Conservation (phyloP, 1,140 invertebrate genomes). For the Papilio xuthus region DNA sequence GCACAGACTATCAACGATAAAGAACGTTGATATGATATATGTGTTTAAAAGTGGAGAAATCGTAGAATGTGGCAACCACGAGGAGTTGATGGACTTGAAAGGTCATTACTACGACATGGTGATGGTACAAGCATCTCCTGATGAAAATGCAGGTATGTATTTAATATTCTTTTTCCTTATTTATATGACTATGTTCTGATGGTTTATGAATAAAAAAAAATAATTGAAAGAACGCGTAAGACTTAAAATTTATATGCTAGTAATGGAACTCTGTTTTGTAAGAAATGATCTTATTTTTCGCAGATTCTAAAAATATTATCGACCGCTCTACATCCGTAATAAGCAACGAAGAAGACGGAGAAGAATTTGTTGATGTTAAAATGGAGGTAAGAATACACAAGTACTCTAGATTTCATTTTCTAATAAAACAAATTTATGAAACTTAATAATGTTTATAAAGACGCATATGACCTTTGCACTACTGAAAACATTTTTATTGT, state of each 20-base stretch:
- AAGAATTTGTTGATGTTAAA: conserved; percentile 31
- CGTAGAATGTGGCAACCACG: conserved; percentile 87
- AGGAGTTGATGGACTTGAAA: conserved; percentile 85
- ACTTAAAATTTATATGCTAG: neutral
- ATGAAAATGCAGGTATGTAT: conserved; percentile 15
- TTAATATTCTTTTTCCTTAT: neutral
- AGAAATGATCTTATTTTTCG: neutral
- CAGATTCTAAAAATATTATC: conserved; percentile 10
- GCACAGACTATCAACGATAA: conserved; percentile 90
- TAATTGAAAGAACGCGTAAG: neutral
- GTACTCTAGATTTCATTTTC: neutral
- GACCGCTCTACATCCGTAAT: neutral
- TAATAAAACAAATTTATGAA: too few relatives aligned
- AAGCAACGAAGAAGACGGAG: conserved; percentile 24
- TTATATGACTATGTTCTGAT: neutral
- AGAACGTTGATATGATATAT: conserved; percentile 88
- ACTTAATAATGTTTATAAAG: too few relatives aligned
- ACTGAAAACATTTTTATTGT: too few relatives aligned
- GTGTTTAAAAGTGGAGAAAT: conserved; percentile 86
- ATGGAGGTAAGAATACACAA: neutral
- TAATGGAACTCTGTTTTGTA: too few relatives aligned
- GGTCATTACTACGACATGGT: conserved; percentile 89
- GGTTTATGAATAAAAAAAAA: neutral
- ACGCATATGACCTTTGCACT: too few relatives aligned
- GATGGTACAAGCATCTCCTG: conserved; percentile 56